phyloP scores from a whole-genome alignment of 2,113 vertebrate species.

The Psephotus haematonotus region DNA sequence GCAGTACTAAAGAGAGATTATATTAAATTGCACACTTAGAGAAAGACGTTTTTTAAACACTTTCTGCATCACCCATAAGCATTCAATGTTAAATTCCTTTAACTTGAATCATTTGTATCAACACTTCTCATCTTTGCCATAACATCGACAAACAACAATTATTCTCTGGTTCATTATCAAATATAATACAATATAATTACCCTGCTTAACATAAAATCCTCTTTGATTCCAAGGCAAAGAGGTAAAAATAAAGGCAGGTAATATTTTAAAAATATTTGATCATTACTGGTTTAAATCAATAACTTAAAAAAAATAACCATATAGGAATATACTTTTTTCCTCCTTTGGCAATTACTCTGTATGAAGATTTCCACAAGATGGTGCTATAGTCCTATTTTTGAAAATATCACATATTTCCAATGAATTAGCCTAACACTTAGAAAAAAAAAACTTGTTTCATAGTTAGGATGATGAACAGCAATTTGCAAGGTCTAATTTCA shows the following conservation, averaged over 20 bases:
- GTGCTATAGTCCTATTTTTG: constrained; percentile 37
- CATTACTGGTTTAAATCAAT: neutral
- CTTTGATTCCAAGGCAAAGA: neutral
- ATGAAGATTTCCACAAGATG: constrained; percentile 65
- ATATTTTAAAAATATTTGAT: neutral
- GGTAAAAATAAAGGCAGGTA: neutral
- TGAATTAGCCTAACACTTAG: neutral
- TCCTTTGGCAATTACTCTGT: neutral
- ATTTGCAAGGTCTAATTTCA: neutral
- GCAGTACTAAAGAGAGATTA: neutral
- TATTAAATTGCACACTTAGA: neutral
- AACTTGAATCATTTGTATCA: neutral
- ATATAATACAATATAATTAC: neutral
- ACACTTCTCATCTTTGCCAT: neutral
- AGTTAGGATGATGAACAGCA: neutral
- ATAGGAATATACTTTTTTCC: neutral
- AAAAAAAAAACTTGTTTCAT: neutral
- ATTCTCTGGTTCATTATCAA: neutral
- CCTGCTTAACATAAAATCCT: neutral
- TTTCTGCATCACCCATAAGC: neutral
- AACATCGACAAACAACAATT: neutral
- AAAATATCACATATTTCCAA: neutral
- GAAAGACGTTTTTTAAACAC: neutral
- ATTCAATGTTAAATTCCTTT: neutral
- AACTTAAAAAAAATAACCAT: neutral